Base-by-base conservation (phyloP, 2,113 vertebrate genomes). In the Irena cyanogastra region DNA sequence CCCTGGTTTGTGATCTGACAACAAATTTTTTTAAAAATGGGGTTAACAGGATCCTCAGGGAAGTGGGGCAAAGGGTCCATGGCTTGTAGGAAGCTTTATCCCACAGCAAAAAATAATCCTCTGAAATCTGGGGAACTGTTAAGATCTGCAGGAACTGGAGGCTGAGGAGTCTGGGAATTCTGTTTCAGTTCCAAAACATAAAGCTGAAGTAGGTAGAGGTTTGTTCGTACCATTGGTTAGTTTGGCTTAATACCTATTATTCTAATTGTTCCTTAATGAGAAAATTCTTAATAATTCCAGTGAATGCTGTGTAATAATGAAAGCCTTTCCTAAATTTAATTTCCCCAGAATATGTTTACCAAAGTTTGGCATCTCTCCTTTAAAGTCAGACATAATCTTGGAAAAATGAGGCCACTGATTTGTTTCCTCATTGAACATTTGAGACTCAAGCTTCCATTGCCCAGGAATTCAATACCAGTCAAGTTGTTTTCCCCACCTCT, bases 21-120 rank as follows among this genome's bases (percentile, higher is more conserved):
- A 33, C 1, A 11, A 42, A 35, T 33, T 56, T 28, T 44, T 24
- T 2, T 0, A 13, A 47, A 61, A 47, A 47, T 13, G 1, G 7
- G 13, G 7, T 65, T 54, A n/a, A 52, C 16, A 35, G 26, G 7
- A 78, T 37, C 41, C 59, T 49, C 20, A 57, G 44, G 31, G 27
- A 71, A 79, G 22, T 15, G 19, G 13, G 53, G 10, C 22, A 65
- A 72, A 65, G 26, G 33, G 14, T 65, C 60, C 37, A 41, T 56
- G 45, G 24, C 37, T 52, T 56, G 24, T 12, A 33, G 41, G 31
- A 74, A 68, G 44, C 5, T 69, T 23, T 50, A 52, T 41, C 39
- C 47, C 18, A 66, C 28, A 71, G 19, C 5, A 37, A 60, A 31
- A 70, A 65, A 69, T 2, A 8, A 49, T 19, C 39, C n/a, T 76